Conservation (phyloP, 2,797 vertebrate species). For the Gobio occitaniae region DNA sequence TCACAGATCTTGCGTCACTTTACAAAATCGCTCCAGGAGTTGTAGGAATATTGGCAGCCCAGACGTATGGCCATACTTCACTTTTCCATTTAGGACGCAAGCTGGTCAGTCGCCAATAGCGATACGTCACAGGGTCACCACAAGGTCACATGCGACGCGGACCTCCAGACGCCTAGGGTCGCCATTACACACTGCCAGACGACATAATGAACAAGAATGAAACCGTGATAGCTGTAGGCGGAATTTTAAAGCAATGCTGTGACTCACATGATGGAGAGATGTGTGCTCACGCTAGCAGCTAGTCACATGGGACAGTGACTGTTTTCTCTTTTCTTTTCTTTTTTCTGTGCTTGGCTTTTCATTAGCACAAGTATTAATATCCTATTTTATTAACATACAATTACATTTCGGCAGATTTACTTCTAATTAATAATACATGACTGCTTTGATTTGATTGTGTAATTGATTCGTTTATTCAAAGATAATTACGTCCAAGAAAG, state of each 20-base stretch:
- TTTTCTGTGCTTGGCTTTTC: not conserved
- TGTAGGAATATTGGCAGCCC: constrained; percentile 5
- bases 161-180: constrained; percentile 6
- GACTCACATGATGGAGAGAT: constrained; percentile 9
- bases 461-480: too few relatives aligned
- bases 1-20: constrained; percentile 24
- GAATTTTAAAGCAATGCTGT: constrained; percentile 9
- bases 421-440: too few relatives aligned
- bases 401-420: not conserved
- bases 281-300: not conserved
- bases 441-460: too few relatives aligned
- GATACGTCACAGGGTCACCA: not conserved
- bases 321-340: constrained; percentile 9
- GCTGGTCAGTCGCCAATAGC: not conserved
- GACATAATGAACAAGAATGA: constrained; percentile 1
- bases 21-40: constrained; percentile 3
- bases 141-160: not conserved
- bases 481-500: not conserved
- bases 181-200: not conserved
- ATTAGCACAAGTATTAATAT: not conserved
- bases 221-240: not conserved
- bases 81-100: constrained; percentile 18
- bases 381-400: too few relatives aligned
- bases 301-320: constrained; percentile 18
- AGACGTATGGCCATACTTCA: not conserved